Evolutionary conservation across 2,113 vertebrate species (phyloP).

Genomic region (Callopanchax toddi): DNA sequence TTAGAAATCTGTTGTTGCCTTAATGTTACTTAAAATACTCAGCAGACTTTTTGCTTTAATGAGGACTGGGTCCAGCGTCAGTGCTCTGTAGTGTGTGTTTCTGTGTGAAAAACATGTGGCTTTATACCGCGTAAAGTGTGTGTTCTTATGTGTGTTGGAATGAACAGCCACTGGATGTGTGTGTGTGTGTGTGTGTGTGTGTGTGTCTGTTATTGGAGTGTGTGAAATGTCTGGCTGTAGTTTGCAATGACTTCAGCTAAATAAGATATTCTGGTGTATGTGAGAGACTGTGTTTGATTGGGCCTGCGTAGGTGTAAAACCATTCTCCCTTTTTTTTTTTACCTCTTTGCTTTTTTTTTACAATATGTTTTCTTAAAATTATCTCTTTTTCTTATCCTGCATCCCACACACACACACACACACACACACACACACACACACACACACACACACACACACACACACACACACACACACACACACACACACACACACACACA

Average conservation of each 20-base stretch:
- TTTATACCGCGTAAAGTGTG: neutral
- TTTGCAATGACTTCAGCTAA: conserved; percentile 50
- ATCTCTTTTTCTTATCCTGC: conserved; percentile 64
- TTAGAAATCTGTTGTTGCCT: conserved; percentile 58
- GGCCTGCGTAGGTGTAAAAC: conserved; percentile 66
- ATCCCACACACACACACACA: conserved; percentile 36
- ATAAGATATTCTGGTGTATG: conserved; percentile 47
- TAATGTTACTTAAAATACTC: conserved; percentile 73
- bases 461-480: conserved; percentile 37
- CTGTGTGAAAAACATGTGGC: conserved; percentile 28
- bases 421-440: conserved; percentile 29
- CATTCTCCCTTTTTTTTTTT: conserved; percentile 53
- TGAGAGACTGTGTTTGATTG: conserved; percentile 51
- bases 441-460: conserved; percentile 35
- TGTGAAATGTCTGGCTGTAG: conserved; percentile 48
- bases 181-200: neutral
- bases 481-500: conserved; percentile 41
- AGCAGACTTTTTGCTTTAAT: conserved; percentile 75
- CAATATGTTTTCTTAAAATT: conserved; percentile 73
- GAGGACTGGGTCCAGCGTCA: conserved; percentile 60
- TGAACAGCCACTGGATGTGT: conserved; percentile 1
- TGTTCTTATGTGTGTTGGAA: neutral
- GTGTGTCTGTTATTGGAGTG: conserved; percentile 25
- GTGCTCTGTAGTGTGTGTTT: conserved; percentile 17
- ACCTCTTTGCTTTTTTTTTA: conserved; percentile 51